Conservation (phyloP, 2,797 vertebrate species). For the Anas flavirostris region DNA sequence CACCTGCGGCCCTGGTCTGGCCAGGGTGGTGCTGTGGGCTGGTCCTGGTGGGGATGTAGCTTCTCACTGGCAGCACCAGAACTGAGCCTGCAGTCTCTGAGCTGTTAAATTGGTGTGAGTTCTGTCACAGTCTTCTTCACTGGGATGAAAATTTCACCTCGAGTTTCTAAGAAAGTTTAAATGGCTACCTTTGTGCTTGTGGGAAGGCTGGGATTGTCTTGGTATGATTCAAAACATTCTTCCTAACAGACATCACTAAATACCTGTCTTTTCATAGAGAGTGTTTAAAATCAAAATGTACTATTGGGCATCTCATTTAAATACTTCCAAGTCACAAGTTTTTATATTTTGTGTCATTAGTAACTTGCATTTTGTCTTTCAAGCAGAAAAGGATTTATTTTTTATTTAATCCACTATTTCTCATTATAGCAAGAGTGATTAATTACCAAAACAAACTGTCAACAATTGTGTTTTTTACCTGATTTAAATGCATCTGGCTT, state of each 20-base stretch:
- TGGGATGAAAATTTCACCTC: neutral
- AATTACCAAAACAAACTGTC: neutral
- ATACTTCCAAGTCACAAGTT: neutral
- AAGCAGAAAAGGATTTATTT: neutral
- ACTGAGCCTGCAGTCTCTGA: neutral
- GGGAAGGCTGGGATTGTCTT: neutral
- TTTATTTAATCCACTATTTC: neutral
- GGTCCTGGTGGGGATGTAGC: neutral
- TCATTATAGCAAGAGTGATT: neutral
- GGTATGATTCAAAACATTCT: neutral
- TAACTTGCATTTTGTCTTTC: neutral
- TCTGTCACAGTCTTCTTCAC: fast-evolving
- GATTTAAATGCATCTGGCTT: neutral
- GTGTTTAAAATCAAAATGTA: neutral
- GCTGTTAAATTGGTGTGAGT: neutral
- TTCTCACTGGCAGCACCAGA: neutral
- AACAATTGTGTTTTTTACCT: neutral
- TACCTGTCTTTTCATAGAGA: neutral
- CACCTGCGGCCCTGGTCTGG: neutral
- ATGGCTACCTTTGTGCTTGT: neutral
- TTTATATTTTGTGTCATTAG: neutral
- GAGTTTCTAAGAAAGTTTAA: neutral
- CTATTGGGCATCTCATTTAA: neutral
- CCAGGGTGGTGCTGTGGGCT: neutral
- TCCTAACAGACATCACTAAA: neutral